Evolutionary conservation across 2,113 vertebrate species (phyloP).

Genomic region (Tringa solitaria): DNA sequence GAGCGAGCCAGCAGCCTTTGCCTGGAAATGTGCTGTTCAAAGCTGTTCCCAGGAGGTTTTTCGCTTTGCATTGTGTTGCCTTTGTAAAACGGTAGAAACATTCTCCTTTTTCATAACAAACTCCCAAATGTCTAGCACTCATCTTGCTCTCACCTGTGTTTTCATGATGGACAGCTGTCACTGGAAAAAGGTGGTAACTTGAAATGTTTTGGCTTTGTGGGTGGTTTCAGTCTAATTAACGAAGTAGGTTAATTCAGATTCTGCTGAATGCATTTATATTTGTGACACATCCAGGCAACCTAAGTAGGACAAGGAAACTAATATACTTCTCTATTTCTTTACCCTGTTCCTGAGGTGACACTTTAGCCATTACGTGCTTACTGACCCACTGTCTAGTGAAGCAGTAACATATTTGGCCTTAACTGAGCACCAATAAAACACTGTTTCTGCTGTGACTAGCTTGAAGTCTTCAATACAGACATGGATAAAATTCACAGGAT

Average conservation of each 20-base stretch:
- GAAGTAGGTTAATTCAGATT: background rate
- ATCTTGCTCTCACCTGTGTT: background rate
- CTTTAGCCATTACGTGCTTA: background rate
- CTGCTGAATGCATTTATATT: background rate
- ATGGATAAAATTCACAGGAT: background rate
- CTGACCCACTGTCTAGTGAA: background rate
- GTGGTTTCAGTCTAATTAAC: background rate
- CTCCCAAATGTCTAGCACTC: background rate
- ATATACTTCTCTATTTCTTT: background rate
- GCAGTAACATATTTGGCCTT: background rate
- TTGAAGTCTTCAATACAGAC: background rate
- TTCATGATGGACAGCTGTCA: background rate
- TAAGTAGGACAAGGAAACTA: background rate
- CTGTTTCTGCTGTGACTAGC: background rate
- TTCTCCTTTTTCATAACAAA: background rate
- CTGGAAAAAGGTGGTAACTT: background rate
- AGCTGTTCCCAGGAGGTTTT: background rate
- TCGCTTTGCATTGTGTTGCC: background rate
- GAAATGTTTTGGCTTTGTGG: background rate
- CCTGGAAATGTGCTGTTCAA: background rate
- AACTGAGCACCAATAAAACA: background rate
- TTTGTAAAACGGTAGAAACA: background rate
- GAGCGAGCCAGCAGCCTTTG: background rate
- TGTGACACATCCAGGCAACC: conserved; percentile 3
- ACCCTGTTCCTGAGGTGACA: background rate